Percentiles rank a stretch among this genome's conserved stretches.
phyloP scores from a whole-genome alignment of 92 coral and sea anemone genomes.

The Pocillopora meandrina region DNA sequence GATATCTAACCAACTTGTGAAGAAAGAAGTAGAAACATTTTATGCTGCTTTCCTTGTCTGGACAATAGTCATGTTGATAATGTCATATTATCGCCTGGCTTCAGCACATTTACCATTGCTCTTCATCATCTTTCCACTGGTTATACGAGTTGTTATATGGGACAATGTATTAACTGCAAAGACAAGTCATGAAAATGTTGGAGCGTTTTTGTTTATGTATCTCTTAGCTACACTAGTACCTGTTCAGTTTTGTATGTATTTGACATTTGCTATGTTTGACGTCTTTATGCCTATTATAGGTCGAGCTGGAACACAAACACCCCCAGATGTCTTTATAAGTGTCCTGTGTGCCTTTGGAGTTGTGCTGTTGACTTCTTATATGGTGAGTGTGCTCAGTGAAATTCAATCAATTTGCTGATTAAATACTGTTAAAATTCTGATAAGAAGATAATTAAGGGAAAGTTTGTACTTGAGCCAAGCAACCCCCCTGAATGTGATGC shows the following conservation, averaged over 20 bases:
- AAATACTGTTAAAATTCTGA: background rate
- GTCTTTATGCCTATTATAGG: slow-evolving; percentile 90
- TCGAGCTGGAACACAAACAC: slow-evolving; percentile 77
- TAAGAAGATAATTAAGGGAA: too few relatives aligned
- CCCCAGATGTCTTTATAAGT: slow-evolving; percentile 88
- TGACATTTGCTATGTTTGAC: slow-evolving; percentile 58
- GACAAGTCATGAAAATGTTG: slow-evolving; percentile 19
- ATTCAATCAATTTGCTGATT: background rate
- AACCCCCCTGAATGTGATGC: too few relatives aligned
- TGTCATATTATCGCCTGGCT: slow-evolving; percentile 82
- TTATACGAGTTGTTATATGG: slow-evolving; percentile 79
- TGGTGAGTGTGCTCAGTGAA: slow-evolving; percentile 60
- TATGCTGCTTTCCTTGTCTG: slow-evolving; percentile 80
- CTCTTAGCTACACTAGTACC: slow-evolving; percentile 65
- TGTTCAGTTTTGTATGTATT: slow-evolving; percentile 62
- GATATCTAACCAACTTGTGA: background rate
- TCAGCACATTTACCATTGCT: slow-evolving; percentile 89
- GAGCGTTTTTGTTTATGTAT: slow-evolving; percentile 51
- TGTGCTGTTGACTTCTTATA: slow-evolving; percentile 73
- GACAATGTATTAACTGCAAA: slow-evolving; percentile 62
- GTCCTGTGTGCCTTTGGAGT: slow-evolving; percentile 61
- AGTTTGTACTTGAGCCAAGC: too few relatives aligned
- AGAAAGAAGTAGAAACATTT: slow-evolving; percentile 73
- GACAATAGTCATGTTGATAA: slow-evolving; percentile 72
- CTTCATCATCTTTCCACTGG: slow-evolving; percentile 74